Percentiles rank a stretch among this genome's conserved stretches.
Evolutionary conservation across 2,797 vertebrate genomes (phyloP).

Genomic region (Chloroceryle amazona): DNA sequence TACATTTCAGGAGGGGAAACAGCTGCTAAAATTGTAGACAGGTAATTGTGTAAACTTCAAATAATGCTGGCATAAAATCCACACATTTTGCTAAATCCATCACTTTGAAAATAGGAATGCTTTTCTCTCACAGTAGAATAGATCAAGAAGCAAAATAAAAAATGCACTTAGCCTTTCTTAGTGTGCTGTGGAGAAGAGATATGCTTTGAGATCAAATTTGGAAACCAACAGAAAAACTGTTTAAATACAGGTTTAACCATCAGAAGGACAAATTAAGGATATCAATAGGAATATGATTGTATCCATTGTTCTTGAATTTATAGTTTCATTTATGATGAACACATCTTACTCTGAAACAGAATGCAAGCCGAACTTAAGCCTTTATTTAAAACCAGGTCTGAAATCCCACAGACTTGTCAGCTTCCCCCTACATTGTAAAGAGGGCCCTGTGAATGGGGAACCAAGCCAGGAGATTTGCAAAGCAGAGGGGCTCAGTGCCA

Average conservation of each 20-base stretch:
- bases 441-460: background rate
- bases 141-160: constrained; percentile 20
- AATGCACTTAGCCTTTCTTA: background rate
- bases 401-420: background rate
- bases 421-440: background rate
- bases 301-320: background rate
- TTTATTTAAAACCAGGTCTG: background rate
- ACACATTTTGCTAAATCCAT: background rate
- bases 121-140: background rate
- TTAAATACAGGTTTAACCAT: background rate
- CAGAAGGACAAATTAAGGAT: background rate
- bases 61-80: background rate
- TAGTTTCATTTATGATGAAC: background rate
- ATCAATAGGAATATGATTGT: background rate
- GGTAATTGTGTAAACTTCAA: background rate
- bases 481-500: background rate
- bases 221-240: background rate
- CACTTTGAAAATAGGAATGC: background rate
- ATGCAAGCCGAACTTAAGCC: background rate
- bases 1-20: background rate
- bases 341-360: background rate
- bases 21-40: background rate
- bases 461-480: background rate
- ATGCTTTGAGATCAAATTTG: background rate
- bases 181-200: background rate